Percentiles rank a stretch among this genome's conserved stretches.
phyloP scores from a whole-genome alignment of 2,113 vertebrate genomes.

The Lycocorax pyrrhopterus region DNA sequence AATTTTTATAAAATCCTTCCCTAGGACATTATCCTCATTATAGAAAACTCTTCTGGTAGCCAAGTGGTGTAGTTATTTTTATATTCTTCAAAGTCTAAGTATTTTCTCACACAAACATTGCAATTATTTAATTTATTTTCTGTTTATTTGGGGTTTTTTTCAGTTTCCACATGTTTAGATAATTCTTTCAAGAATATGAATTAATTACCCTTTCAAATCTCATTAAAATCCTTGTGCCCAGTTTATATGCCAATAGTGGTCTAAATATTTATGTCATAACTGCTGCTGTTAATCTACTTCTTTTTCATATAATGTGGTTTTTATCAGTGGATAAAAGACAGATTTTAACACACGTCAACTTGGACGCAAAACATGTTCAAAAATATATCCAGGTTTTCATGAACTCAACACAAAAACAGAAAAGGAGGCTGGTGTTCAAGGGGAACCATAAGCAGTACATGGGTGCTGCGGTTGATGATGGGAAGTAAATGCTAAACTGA shows the following conservation, averaged over 20 bases:
- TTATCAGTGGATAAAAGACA: background rate
- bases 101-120: background rate
- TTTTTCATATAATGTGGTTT: background rate
- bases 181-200: background rate
- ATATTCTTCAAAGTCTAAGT: background rate
- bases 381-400: background rate
- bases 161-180: background rate
- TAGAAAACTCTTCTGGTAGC: background rate
- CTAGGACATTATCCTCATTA: background rate
- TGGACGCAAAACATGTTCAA: background rate
- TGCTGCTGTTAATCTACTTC: background rate
- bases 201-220: conserved; percentile 28
- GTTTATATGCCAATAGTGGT: conserved; percentile 13
- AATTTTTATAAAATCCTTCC: background rate
- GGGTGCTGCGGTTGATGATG: background rate
- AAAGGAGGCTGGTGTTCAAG: background rate
- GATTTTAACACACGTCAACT: background rate
- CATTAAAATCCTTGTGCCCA: conserved; percentile 27
- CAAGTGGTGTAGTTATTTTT: background rate
- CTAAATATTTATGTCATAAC: background rate
- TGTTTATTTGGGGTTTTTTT: background rate
- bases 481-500: background rate
- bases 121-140: background rate
- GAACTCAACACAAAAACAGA: background rate
- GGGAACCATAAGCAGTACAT: background rate